Evolutionary conservation across 2,113 vertebrate species (phyloP).

Genomic region (Myiozetetes cayanensis): DNA sequence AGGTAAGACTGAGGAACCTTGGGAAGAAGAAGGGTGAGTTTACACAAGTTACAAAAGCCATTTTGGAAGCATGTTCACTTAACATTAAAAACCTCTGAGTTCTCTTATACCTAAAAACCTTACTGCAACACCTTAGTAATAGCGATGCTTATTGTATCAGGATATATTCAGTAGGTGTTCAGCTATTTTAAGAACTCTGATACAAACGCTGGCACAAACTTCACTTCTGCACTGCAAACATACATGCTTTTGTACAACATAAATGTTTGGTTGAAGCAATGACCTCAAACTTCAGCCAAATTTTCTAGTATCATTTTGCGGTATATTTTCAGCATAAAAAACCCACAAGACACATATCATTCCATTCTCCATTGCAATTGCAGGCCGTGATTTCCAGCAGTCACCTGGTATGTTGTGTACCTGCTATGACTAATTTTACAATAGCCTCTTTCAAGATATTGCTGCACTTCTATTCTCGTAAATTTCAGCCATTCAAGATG

Average conservation of each 20-base stretch:
- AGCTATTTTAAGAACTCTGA: background rate
- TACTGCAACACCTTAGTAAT: background rate
- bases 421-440: background rate
- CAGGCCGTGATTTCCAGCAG: background rate
- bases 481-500: background rate
- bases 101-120: too few species aligned
- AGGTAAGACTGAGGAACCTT: too few species aligned
- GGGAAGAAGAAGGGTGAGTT: too few species aligned
- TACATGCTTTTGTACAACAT: background rate
- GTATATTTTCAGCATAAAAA: background rate
- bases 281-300: background rate
- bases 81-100: too few species aligned
- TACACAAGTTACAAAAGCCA: too few species aligned
- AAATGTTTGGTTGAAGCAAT: background rate
- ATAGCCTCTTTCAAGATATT: background rate
- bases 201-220: background rate
- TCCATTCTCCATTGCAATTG: background rate
- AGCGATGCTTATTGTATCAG: background rate
- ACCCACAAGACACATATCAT: background rate
- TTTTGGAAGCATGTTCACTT: too few species aligned
- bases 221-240: background rate
- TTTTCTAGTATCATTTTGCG: background rate
- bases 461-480: background rate
- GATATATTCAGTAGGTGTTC: background rate
- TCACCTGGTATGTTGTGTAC: background rate